These are phyloP conservation scores for Strigamia transsilvanica DNA, from an alignment of 2,888 invertebrate genomes.

Conservation along the genomic window DNA sequence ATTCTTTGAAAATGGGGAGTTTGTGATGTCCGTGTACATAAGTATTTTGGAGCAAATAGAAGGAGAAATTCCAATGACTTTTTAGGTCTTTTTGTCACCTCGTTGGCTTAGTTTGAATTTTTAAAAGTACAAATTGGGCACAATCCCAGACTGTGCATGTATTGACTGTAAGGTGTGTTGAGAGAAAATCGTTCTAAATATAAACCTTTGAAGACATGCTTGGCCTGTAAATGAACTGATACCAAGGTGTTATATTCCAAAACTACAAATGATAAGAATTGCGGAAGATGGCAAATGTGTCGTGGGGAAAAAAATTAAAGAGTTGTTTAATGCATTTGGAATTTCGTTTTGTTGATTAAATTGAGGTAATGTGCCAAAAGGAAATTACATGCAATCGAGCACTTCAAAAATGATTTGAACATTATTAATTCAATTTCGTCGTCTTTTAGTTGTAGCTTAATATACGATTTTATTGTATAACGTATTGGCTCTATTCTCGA, in stretches of 20 bases:
- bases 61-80: neutral
- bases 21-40: neutral
- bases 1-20: neutral
- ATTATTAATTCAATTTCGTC: neutral
- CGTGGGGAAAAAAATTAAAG: too few relatives aligned
- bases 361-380: neutral
- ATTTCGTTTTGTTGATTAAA: too few relatives aligned
- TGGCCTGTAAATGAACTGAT: slow-evolving; percentile 4
- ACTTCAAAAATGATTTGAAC: neutral
- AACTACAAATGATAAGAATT: too few relatives aligned
- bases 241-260: neutral
- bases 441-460: neutral
- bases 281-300: too few relatives aligned
- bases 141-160: neutral
- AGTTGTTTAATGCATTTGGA: too few relatives aligned
- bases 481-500: neutral
- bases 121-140: neutral
- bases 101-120: neutral
- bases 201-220: neutral
- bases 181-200: neutral
- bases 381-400: slow-evolving; percentile 2
- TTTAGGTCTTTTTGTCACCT: neutral
- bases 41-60: neutral
- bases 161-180: slow-evolving; percentile 20
- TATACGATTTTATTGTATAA: neutral